Evolutionary conservation across 1,140 invertebrate genomes (phyloP).

Genomic region (Microplitis mediator): DNA sequence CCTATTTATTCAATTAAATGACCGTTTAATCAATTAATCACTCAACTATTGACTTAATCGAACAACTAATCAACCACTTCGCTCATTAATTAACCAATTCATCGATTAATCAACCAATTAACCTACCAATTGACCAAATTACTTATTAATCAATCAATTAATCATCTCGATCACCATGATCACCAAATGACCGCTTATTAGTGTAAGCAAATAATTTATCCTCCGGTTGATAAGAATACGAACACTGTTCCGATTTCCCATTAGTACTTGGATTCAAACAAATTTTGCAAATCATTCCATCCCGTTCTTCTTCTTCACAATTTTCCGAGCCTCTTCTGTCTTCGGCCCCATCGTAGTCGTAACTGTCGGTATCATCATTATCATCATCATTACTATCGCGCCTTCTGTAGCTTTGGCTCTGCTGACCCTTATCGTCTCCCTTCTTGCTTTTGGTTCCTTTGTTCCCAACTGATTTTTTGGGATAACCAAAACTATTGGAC

Average conservation of each 20-base stretch:
- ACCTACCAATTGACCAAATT: too few relatives aligned
- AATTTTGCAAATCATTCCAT: conserved; percentile 71
- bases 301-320: conserved; percentile 31
- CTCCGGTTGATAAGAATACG: conserved; percentile 71
- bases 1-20: too few relatives aligned
- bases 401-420: conserved; percentile 10
- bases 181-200: conserved; percentile 49
- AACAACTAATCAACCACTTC: too few relatives aligned
- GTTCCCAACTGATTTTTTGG: conserved; percentile 28
- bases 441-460: background rate
- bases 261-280: conserved; percentile 74
- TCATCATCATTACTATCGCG: conserved; percentile 39
- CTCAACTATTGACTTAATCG: too few relatives aligned
- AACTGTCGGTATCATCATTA: conserved; percentile 26
- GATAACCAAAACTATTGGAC: conserved; percentile 52
- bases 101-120: too few relatives aligned
- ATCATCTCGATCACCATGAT: conserved; percentile 20
- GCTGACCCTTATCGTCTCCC: conserved; percentile 11
- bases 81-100: too few relatives aligned
- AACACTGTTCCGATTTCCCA: conserved; percentile 75
- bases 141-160: too few relatives aligned
- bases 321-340: background rate
- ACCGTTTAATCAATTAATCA: too few relatives aligned
- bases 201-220: conserved; percentile 72
- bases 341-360: conserved; percentile 59